Percentiles rank a stretch among this genome's conserved stretches.
Evolutionary conservation across 2,888 invertebrate genomes (phyloP).

Genomic region (Leptinotarsa rubiginosa): DNA sequence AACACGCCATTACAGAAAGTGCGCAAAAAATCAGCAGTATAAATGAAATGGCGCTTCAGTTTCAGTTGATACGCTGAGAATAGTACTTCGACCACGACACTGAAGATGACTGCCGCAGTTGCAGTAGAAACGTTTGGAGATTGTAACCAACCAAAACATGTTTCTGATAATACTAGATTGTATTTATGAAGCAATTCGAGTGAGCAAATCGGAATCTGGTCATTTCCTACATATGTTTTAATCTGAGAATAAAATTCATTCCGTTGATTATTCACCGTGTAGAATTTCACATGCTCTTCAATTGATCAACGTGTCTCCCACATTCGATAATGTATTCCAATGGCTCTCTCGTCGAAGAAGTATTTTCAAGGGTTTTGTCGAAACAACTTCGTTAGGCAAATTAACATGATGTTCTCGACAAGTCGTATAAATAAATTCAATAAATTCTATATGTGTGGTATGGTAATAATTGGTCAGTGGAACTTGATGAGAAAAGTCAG

Average conservation of each 20-base stretch:
- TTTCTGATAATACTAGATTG: no score
- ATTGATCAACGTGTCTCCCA: slow-evolving; percentile 28
- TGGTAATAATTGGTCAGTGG: slow-evolving; percentile 5
- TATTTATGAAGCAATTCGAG: no score
- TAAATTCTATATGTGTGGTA: slow-evolving; percentile 26
- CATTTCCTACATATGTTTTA: no score
- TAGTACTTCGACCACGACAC: no score
- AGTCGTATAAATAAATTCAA: slow-evolving; percentile 22
- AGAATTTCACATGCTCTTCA: slow-evolving; percentile 17
- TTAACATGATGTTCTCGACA: slow-evolving; percentile 43
- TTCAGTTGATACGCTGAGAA: no score
- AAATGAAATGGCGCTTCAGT: no score
- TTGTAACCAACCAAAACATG: no score
- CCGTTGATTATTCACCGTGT: neutral
- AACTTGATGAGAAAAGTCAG: slow-evolving; percentile 2
- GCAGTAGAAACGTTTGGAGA: no score
- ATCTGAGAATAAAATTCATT: neutral
- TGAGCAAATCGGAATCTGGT: no score
- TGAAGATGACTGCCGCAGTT: no score
- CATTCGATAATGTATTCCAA: slow-evolving; percentile 23
- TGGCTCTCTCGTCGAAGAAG: slow-evolving; percentile 26
- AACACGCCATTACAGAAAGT: no score
- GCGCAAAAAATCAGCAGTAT: no score
- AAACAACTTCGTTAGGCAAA: slow-evolving; percentile 48
- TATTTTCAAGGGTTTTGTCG: slow-evolving; percentile 42